Base-by-base conservation (phyloP, 2,113 vertebrate genomes). In the Apodemus speciosus region DNA sequence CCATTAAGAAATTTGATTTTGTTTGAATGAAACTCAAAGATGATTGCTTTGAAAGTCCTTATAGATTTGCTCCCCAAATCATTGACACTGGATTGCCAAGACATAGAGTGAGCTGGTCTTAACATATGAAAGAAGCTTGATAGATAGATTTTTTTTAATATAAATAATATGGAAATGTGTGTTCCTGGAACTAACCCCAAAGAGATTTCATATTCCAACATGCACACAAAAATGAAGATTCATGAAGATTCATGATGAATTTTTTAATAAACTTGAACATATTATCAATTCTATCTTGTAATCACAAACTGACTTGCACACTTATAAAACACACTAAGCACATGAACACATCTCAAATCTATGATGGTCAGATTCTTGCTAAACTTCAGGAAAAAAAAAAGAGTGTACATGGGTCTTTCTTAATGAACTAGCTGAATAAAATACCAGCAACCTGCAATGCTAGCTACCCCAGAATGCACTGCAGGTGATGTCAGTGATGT, bases 141-240 rank as follows among this genome's bases (percentile, higher is more conserved):
- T 0, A 88, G 25, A 91, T 46, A 46, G 43, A 46, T 46, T 46
- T 46, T 46, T 93, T 80, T 94, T 62, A 85, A 88, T 86, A 68
- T 14, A 96, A 95, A 96, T 1, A 13, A 72, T 56, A 27, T 56
- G 1, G 46, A 73, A 92, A 96, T 91, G 5, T 13, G 85, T 27
- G 76, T 20, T 14, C 75, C 89, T 81, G 38, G 40, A 62, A 93
- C 79, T 84, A 96, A 84, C 88, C 0, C 38, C 56, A 76, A 89
- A 89, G 88, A 53, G 9, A 91, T 6, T 20, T 76, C 53, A 94
- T 80, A 64, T 76, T 95, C 53, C 62, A 32, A 93, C 13, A 72
- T 10, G 69, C 97, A 95, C 35, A 38, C 15, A 96, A 94, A 71
- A 89, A 23, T 95, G 73, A 97, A 97, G 93, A 97, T 88, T 94